Evolutionary conservation across 2,888 invertebrate species (phyloP), one percentile per base, ranked within the genome.

Genomic region (Erpobdella octoculata): DNA sequence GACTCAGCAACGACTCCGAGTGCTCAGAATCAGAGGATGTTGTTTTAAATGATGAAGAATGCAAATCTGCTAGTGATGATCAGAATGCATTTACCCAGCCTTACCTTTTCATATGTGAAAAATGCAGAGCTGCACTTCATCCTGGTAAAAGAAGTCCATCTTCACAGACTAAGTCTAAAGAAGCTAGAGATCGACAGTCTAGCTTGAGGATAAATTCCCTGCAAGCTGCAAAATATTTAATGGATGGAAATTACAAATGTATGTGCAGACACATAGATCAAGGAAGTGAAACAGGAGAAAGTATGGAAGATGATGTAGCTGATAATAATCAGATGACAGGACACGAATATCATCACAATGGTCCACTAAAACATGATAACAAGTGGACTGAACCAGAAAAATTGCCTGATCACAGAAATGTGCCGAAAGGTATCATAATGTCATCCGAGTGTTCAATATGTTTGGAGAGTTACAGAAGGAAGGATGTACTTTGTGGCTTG

Each of bases 401-500:
- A 25, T 12, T 38, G 3, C 37, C 36, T 36, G 35, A 18, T 66
- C 18, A 31, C 12, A n/a, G 28, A 31, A 38, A 72, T 25, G 73
- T 78, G 65, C 83, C 83, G 12, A 71, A 73, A 9, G 83, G 82
- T 2, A 83, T 82, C 77, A 75, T 84, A 31, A 79, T 80, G 25
- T 78, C 79, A 35, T 77, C 78, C 36, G 84, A 85, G 71, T 86
- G 86, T 79, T 85, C 85, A 65, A 85, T 86, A 59, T 86, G 86
- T 78, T 78, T 86, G 74, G 86, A 86, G 41, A 77, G 78, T 33
- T 86, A 85, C 75, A 74, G 75, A 31, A 75, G 76, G 41, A 80
- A 80, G 8, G 80, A 80, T 4, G 70, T 80, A 25, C 77, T 86
- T 38, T 85, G 85, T 77, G 85, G 85, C 1, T 79, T 86, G 71